phyloP scores from a whole-genome alignment of 2,797 vertebrate genomes.

The Sebastes paucispinis region DNA sequence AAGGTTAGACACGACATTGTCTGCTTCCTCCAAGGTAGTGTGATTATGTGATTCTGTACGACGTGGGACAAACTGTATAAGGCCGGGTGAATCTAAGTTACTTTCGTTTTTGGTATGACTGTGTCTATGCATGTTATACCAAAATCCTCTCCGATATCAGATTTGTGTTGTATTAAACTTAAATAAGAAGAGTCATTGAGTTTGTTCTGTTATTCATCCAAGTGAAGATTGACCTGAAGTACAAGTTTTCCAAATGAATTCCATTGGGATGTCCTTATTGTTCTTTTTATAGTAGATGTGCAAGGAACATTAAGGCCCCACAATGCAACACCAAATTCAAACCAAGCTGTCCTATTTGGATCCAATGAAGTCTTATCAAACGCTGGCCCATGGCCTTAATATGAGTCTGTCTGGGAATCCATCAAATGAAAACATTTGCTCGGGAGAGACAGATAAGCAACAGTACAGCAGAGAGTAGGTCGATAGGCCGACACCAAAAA shows the following conservation, averaged over 20 bases:
- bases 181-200: no score
- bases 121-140: no score
- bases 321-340: conserved; percentile 1
- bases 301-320: not conserved
- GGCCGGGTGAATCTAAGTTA: no score
- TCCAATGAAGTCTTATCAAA: conserved; percentile 38
- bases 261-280: not conserved
- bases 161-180: no score
- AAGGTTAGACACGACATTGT: no score
- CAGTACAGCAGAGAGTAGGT: conserved; percentile 51
- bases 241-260: not conserved
- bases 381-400: conserved; percentile 23
- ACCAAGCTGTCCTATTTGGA: conserved; percentile 13
- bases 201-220: no score
- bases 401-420: conserved; percentile 45
- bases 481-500: conserved; percentile 62
- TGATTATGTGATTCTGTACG: no score
- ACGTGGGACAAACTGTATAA: no score
- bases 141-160: no score
- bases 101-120: no score
- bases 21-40: no score
- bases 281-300: not conserved
- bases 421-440: conserved; percentile 63
- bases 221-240: no score
- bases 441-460: conserved; percentile 53